These are phyloP conservation scores for Rhaphigaster nebulosa DNA, from an alignment of 2,888 invertebrate species.

Conservation along the genomic window DNA sequence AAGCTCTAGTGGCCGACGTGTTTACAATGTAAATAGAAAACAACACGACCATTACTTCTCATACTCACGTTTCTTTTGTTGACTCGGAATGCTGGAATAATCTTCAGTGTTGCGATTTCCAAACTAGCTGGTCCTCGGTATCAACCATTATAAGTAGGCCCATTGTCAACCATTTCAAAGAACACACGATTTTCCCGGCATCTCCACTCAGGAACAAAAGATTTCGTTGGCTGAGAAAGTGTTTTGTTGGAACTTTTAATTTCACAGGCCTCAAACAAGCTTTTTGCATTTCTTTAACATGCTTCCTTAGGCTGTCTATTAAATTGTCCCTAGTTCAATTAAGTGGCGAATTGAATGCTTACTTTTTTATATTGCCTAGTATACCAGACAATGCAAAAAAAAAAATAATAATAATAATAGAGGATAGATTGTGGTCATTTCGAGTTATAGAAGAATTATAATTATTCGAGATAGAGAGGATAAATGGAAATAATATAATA, in stretches of 20 bases:
- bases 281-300: not conserved
- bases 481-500: too few species aligned
- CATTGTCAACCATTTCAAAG: constrained; percentile 36
- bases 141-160: not conserved
- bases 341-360: not conserved
- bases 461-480: too few species aligned
- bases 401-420: too few species aligned
- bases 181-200: not conserved
- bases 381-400: too few species aligned
- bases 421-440: too few species aligned
- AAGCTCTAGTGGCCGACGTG: not conserved
- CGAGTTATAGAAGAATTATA: too few species aligned
- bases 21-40: not conserved
- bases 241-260: constrained; percentile 29
- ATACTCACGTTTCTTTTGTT: not conserved
- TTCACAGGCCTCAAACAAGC: not conserved
- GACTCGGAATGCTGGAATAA: not conserved
- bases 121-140: not conserved
- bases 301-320: not conserved
- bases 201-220: not conserved
- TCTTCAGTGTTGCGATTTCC: not conserved
- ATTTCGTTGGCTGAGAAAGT: constrained; percentile 14
- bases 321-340: not conserved
- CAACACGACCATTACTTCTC: not conserved
- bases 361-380: too few species aligned